Evolutionary conservation across 37 sponge, comb jelly and placozoan genomes (phyloP).

Genomic region (Geodia barretti): DNA sequence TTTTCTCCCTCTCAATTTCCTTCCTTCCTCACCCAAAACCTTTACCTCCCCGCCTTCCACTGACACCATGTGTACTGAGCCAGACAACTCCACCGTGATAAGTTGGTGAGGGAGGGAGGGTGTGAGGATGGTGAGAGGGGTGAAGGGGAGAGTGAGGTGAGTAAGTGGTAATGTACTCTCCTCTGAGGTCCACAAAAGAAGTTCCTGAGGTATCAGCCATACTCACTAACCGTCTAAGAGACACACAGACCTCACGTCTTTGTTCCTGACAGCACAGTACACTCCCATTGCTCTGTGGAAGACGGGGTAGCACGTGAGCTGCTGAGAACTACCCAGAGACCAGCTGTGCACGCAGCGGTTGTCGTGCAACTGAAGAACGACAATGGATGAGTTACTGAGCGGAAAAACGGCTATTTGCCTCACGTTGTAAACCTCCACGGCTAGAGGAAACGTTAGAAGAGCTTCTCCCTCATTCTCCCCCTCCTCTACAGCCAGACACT

Average conservation of each 20-base stretch:
- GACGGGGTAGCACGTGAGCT: conserved; percentile 4
- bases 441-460: not conserved
- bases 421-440: conserved; percentile 7
- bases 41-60: not conserved
- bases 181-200: conserved; percentile 13
- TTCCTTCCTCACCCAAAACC: not conserved
- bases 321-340: not conserved
- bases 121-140: conserved; percentile 1
- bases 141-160: not conserved
- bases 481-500: conserved; percentile 18
- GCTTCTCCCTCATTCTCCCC: conserved; percentile 1
- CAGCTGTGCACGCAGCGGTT: conserved; percentile 13
- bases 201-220: too few relatives aligned
- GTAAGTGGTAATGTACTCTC: not conserved
- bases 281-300: not conserved
- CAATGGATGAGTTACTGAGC: not conserved
- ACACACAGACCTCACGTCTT: conserved; percentile 2
- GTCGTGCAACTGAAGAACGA: not conserved
- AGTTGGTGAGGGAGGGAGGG: not conserved
- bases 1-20: not conserved
- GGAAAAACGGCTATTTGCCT: not conserved
- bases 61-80: not conserved
- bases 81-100: not conserved
- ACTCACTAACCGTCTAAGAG: too few relatives aligned
- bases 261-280: conserved; percentile 28